Evolutionary conservation across 2,888 invertebrate genomes (phyloP), one percentile per base, ranked within the genome.

Genomic region (Thecophora atra): DNA sequence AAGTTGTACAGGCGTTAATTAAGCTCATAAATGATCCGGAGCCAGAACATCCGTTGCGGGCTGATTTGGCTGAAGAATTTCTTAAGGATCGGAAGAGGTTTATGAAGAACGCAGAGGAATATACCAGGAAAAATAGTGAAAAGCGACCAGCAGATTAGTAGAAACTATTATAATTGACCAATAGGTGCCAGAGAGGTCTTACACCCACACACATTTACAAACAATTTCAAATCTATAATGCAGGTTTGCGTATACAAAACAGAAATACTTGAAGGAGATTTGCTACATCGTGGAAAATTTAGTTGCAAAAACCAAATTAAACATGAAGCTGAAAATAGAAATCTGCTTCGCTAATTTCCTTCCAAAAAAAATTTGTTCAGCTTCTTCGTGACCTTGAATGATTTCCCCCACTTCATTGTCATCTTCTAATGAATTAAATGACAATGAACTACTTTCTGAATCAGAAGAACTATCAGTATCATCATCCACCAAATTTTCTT

Each of bases 21-120:
- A 95, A 96, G 26, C 90, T 99, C 85, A 97, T 99, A 54, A 97
- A 98, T 86, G 98, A 98, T 85, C 99, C 99, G 0, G 99, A 99
- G 85, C 98, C 99, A 5, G 99, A 99, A 84, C 99, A 99, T 88
- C 99, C 99, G 0, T 88, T 99, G 74, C 91, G 99, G 78, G 96
- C 97, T 42, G 99, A 99, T 84, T 88, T 99, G 80, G 99, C 99
- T 6, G 99, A 99, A 85, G 99, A 99, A 88, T 99, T 92, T 86
- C 90, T 94, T 70, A 97, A 96, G 88, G 99, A 99, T 88, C 93
- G 93, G 85, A 98, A 98, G 90, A 98, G 97, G 88, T 99, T 99
- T 87, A 89, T 95, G 82, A 99, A 98, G 89, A 98, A 97, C 88
- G 99, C 99, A 60, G 98, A 99, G 86, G 99, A 99, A 81, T 96